Evolutionary conservation across 2,797 vertebrate genomes (phyloP).

Genomic region (Gambelia wislizenii): DNA sequence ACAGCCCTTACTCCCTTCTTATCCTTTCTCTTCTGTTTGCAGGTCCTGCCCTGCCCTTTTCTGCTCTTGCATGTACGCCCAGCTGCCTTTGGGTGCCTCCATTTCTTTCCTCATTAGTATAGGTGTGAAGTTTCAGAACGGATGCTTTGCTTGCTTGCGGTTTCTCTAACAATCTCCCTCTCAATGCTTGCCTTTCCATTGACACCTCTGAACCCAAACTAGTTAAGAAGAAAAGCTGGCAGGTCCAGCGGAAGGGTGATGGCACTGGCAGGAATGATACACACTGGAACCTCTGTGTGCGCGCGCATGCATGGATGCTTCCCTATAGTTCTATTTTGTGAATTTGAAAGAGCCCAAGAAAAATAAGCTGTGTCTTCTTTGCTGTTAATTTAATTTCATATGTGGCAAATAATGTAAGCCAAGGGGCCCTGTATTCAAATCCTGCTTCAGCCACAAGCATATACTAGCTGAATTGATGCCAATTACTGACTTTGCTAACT

Average conservation of each 20-base stretch:
- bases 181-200: neutral
- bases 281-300: no score
- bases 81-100: neutral
- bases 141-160: neutral
- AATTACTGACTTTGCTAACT: no score
- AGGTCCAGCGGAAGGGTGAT: neutral
- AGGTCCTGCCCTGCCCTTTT: neutral
- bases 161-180: neutral
- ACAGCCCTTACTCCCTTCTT: neutral
- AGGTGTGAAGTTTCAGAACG: constrained; percentile 27
- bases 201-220: neutral
- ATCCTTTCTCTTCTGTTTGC: neutral
- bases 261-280: neutral
- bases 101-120: neutral
- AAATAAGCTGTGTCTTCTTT: neutral
- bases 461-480: neutral
- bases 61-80: neutral
- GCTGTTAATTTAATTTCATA: neutral
- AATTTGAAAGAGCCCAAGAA: neutral
- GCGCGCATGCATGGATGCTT: neutral
- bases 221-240: neutral
- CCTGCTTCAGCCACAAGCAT: neutral
- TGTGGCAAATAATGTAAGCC: neutral
- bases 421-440: neutral
- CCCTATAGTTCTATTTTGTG: neutral